Evolutionary conservation across 2,888 invertebrate genomes (phyloP), one percentile per base, ranked within the genome.

Genomic region (Drosophila atroscutellata): DNA sequence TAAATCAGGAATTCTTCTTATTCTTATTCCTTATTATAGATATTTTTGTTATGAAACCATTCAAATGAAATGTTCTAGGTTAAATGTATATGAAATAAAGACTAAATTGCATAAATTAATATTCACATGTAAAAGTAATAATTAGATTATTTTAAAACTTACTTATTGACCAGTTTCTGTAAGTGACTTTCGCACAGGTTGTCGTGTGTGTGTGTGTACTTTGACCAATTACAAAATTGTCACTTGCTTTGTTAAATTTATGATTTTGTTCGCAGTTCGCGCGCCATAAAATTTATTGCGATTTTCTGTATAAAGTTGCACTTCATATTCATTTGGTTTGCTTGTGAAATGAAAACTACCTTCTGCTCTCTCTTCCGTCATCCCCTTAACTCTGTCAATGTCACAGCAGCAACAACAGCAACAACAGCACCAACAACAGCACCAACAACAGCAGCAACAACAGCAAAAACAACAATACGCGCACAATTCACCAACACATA

Each of bases 401-500:
- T 84, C 84, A 75, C 50, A 67, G 24, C 57, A 49, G 4, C 52
- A 45, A 50, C 50, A 60, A 36, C 69, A 73, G 24, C 57, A 49
- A 4, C 52, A 45, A 50, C 50, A 60, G 45, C 69, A 73, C 4
- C 47, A 62, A 18, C 57, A 61, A 20, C 56, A 65, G 15, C 36
- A 68, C 6, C 50, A 57, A 9, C 64, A 64, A 9, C 42, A 57
- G 30, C 57, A 51, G 8, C 51, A 42, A 2, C 20, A 20, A 3
- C 11, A 42, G 11, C 39, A 39, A n/a, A 7, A 15, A 45, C 8
- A 60, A 47, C 52, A 71, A 64, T 73, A 81, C 86, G 85, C 85
- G 83, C 86, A 86, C 86, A 69, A 57, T 56, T 68, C 83, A 81
- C 76, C 61, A 87, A 85, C 85, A 85, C 86, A 81, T 68, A 81